Conservation (phyloP, 2,888 invertebrate species). For the Blastobasis adustella region DNA sequence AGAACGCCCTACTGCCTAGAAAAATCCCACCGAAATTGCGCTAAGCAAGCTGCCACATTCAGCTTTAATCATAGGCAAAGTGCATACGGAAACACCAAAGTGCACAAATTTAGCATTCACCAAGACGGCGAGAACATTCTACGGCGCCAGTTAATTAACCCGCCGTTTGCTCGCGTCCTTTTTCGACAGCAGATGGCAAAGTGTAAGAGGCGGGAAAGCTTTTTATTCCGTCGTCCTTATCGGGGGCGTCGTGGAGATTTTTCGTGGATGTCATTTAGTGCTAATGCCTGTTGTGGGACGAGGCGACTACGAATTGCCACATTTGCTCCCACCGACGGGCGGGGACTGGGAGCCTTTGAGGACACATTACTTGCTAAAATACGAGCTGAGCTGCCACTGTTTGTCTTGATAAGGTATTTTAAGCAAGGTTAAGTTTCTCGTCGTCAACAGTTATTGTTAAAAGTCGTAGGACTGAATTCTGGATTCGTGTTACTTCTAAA, state of each 20-base stretch:
- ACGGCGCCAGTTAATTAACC: background rate
- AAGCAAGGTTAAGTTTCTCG: no score
- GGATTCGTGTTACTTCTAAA: no score
- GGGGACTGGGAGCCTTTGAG: background rate
- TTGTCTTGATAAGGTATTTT: background rate
- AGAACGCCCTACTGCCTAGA: no score
- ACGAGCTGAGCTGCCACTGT: background rate
- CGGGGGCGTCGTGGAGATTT: slow-evolving; percentile 52
- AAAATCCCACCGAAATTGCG: no score
- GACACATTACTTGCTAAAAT: background rate
- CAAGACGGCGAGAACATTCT: no score
- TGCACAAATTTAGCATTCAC: no score
- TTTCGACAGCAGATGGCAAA: slow-evolving; percentile 17
- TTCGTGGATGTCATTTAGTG: slow-evolving; percentile 71
- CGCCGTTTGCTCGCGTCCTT: background rate
- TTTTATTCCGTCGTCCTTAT: slow-evolving; percentile 58
- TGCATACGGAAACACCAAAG: no score
- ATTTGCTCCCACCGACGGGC: slow-evolving; percentile 51
- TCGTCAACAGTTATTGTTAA: no score
- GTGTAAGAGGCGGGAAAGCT: slow-evolving; percentile 40
- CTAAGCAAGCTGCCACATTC: no score
- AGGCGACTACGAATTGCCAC: slow-evolving; percentile 65
- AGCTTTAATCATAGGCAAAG: no score
- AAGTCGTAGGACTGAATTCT: no score
- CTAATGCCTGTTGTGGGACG: slow-evolving; percentile 64